phyloP scores from a whole-genome alignment of 2,797 vertebrate genomes.

The Acipenser ruthenus region DNA sequence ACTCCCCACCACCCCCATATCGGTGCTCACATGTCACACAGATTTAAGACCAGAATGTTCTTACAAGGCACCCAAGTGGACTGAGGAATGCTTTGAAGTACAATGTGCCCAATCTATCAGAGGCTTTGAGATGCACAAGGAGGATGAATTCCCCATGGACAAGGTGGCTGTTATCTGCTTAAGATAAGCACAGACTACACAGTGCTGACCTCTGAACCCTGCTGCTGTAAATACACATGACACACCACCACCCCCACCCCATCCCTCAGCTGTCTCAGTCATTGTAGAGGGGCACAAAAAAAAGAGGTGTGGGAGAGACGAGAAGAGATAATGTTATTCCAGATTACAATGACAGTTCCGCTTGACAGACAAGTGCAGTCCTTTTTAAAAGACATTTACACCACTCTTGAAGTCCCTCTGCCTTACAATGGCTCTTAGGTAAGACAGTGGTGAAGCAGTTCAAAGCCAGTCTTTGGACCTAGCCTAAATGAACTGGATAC shows the following conservation, averaged over 20 bases:
- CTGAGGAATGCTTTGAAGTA: conserved; percentile 8
- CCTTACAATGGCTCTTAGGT: too few relatives aligned
- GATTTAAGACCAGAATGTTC: conserved; percentile 14
- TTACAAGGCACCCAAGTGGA: neutral
- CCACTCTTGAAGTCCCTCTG: too few relatives aligned
- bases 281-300: too few relatives aligned
- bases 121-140: neutral
- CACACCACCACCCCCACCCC: neutral
- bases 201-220: conserved; percentile 23
- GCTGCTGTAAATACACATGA: conserved; percentile 7
- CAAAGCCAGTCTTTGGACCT: too few relatives aligned
- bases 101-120: neutral
- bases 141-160: conserved; percentile 2
- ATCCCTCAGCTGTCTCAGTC: too few relatives aligned
- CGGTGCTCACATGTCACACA: neutral
- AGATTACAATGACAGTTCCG: too few relatives aligned
- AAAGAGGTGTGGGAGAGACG: too few relatives aligned
- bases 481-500: too few relatives aligned
- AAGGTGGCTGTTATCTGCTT: neutral
- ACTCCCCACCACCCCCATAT: neutral
- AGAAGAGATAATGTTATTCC: too few relatives aligned
- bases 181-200: conserved; percentile 7
- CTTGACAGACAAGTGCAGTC: too few relatives aligned
- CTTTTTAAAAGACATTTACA: too few relatives aligned
- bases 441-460: too few relatives aligned